Percentiles rank a stretch among this genome's conserved stretches.
Conservation (phyloP, 2,888 invertebrate genomes). For the Cheilosia grossa region DNA sequence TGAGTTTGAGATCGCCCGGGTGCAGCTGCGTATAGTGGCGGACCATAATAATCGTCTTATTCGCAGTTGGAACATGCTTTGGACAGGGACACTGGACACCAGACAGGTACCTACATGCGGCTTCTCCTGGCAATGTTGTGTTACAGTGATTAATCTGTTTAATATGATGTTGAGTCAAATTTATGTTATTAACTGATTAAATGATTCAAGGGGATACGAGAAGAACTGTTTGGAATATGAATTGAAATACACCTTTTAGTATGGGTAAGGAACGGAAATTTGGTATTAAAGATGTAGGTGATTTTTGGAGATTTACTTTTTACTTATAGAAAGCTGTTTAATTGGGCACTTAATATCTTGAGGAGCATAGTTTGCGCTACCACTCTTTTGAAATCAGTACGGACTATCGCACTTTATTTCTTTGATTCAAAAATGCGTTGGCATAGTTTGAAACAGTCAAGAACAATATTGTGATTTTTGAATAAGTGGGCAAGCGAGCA, state of each 20-base stretch:
- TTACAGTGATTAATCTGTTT: constrained; percentile 29
- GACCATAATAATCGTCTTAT: constrained; percentile 38
- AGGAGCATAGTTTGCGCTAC: no score
- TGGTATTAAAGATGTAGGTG: no score
- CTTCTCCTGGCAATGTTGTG: constrained; percentile 16
- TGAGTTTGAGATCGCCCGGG: constrained; percentile 6
- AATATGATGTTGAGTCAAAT: constrained; percentile 28
- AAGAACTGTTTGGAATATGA: not conserved
- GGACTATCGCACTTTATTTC: no score
- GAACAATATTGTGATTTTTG: no score
- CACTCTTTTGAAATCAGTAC: no score
- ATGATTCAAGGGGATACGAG: not conserved
- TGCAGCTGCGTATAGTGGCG: constrained; percentile 6
- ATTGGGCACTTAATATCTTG: no score
- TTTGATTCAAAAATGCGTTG: no score
- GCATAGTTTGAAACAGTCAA: no score
- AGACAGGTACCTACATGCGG: not conserved
- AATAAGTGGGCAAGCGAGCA: no score
- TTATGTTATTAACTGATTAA: not conserved
- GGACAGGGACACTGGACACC: not conserved
- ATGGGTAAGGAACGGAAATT: no score
- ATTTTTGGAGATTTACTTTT: no score
- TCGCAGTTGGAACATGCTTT: constrained; percentile 10
- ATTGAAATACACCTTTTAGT: not conserved
- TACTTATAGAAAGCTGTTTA: no score